phyloP scores from a whole-genome alignment of 2,113 vertebrate species.

The Siniperca knerii region DNA sequence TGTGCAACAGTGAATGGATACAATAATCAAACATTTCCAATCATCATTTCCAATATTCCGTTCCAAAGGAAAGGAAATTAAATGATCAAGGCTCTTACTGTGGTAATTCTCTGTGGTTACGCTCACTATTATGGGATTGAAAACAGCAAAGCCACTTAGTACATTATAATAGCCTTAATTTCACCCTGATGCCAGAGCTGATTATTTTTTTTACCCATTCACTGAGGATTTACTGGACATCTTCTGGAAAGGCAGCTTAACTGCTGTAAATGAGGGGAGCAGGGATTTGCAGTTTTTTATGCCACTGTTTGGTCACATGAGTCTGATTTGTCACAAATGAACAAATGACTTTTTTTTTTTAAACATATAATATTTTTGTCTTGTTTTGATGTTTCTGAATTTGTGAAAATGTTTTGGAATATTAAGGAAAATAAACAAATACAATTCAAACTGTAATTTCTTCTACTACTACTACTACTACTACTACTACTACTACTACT shows the following conservation, averaged over 20 bases:
- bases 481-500: no score
- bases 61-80: neutral
- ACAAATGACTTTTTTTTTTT: neutral
- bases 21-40: neutral
- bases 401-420: no score
- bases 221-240: neutral
- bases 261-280: neutral
- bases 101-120: neutral
- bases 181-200: neutral
- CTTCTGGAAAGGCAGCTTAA: neutral
- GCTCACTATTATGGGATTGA: neutral
- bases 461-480: no score
- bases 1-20: neutral
- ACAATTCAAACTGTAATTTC: neutral
- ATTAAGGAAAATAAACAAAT: neutral
- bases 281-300: neutral
- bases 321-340: neutral
- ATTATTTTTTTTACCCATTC: slow-evolving; percentile 4
- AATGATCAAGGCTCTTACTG: neutral
- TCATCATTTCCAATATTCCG: neutral
- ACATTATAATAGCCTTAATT: neutral
- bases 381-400: neutral
- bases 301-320: neutral
- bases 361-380: neutral
- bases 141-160: slow-evolving; percentile 3